Base-by-base conservation (phyloP, 92 coral and sea anemone species). In the Pocillopora meandrina region DNA sequence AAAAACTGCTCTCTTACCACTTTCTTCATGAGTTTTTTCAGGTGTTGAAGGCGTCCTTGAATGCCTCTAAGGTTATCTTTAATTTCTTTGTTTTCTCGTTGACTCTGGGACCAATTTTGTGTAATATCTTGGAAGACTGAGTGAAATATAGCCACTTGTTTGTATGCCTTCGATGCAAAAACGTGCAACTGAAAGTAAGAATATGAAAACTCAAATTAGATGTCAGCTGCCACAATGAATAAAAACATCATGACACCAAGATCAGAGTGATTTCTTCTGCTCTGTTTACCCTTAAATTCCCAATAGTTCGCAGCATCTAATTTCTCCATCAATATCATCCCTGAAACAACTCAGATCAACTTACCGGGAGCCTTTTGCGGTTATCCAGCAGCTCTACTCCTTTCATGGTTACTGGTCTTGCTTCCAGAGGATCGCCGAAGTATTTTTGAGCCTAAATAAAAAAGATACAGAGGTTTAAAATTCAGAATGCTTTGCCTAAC, bases 71-170 rank as follows among this genome's bases (percentile, higher is more conserved):
- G 6, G 9, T 81, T 81, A 2, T 57, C 13, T 17, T 26, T 47
- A 17, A 83, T 65, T 55, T 52, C 1, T 17, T 13, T 7, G 55
- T 74, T 64, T 10, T 71, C 60, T 15, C 16, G 23, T 5, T 52
- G 36, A 47, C 34, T 74, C 2, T 21, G 73, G 8, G 64, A 52
- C 80, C 71, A 83, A 35, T 74, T 73, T 0, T n/a, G 11, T 56
- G 31, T 62, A 14, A 83, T 55, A 56, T 83, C 65, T 55, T 83
- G 7, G 58, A 83, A 64, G 14, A 83, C 34, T 26, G 65, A 23
- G 86, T 83, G 61, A 56, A 83, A 73, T 26, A 74, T 74, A 11
- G 86, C 52, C 56, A 83, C 64, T 26, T 83, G 79, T 65, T 74
- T 74, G 72, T 73, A 63, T 23, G 80, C 80, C 61, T 83, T 83